Base-by-base conservation (phyloP, 1,140 invertebrate species). In the Phymorhynchus buccinoides region DNA sequence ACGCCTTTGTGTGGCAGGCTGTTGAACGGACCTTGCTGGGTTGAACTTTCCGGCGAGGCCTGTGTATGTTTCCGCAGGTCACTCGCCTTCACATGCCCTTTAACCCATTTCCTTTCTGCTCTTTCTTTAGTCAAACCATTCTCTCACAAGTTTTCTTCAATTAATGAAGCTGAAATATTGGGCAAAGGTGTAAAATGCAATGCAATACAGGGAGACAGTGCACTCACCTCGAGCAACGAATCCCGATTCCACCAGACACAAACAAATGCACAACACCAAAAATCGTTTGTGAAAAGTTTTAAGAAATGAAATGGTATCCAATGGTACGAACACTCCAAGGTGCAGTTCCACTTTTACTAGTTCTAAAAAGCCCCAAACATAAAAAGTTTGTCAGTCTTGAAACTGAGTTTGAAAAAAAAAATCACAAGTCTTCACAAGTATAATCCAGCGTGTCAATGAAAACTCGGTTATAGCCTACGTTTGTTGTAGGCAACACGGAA, bases 1-100 rank as follows among this genome's bases (percentile, higher is more conserved):
- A 27, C 73, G 73, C 73, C 73, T 75, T 75, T 75, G 73, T 75
- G 73, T 75, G 73, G 73, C 73, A 75, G 37, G 30, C 73, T 75
- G 73, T 75, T 75, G 73, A 75, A 27, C 73, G 27, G 73, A 41
- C 32, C 73, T 37, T 37, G 73, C 73, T 27, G 2, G 22, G 73
- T 41, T 41, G 73, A 22, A 75, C 73, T 41, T 75, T 6, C 68
- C 30, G 14, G 30, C 7, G 68, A 71, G 30, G 68, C 68, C 73
- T 37, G 37, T 41, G 73, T n/a, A 41, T 75, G 73, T 75, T 75
- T 30, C 30, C 35, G 37, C 56, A 41, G 73, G 73, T 75, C 73
- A 75, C 16, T 75, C 73, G 18, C 73, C 73, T 75, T 37, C 27
- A 9, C 35, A 75, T 75, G 73, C 73, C 73, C 73, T 37, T 37